Base-by-base conservation (phyloP, 2,113 vertebrate genomes). In the Centrocercus urophasianus region DNA sequence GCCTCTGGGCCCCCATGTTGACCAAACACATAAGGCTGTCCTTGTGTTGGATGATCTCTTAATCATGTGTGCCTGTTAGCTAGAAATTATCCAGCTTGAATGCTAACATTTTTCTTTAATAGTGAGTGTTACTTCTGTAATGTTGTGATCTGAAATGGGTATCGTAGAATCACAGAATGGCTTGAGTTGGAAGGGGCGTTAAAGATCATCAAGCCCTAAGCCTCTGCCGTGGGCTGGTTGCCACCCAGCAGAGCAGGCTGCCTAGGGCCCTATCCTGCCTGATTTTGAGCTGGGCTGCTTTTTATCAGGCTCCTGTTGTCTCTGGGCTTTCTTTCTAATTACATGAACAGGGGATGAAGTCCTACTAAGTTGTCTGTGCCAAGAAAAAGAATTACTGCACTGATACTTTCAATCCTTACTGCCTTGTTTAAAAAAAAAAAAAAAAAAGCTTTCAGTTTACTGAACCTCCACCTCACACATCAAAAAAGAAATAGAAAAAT, bases 401-500 rank as follows among this genome's bases (percentile, higher is more conserved):
- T 64, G 70, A 64, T 70, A 63, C 56, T 90, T 95, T 73, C 72
- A 79, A 4, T 87, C 78, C 50, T 89, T 42, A 21, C 76, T 75
- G 71, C 45, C 77, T 93, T 88, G 69, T 86, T 57, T 28, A 74
- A 50, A 13, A 50, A 47, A 47, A 47, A 86, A 80, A 91, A 34
- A 71, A 15, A 77, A 86, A 79, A 88, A 72, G 90, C 66, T 74
- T 87, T 94, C 70, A 32, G 36, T 83, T 80, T 71, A 65, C 61
- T 69, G 74, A 93, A 70, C 81, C 83, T 92, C 80, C 34, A 71
- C 34, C 54, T 97, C 5, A 1, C 83, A 72, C 38, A 88, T 88
- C 86, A 95, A 94, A 65, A 91, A 91, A 93, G 75, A 81, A 81
- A 95, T 42, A 89, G 75, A 94, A 88, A 93, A 95, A 65, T 80